Base-by-base conservation (phyloP, 2,113 vertebrate genomes). In the Anseranas semipalmata region DNA sequence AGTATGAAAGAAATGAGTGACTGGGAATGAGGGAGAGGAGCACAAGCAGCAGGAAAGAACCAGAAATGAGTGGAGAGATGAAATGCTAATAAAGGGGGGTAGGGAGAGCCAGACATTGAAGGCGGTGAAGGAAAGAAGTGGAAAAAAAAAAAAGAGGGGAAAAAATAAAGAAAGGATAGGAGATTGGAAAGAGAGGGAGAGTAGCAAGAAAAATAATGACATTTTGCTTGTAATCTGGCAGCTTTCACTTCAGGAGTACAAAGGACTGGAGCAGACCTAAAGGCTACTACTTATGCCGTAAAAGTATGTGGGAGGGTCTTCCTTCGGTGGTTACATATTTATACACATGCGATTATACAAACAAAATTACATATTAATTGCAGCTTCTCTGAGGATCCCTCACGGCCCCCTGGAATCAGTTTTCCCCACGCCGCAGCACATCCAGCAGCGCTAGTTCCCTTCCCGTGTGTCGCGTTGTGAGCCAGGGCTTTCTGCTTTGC, bases 1-100 rank as follows among this genome's bases (percentile, higher is more conserved):
- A 35, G 7, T 55, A 58, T 93, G 96, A 97, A 97, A 70, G 88
- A 96, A 95, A 62, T 73, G 80, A 95, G 60, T 85, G 87, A 95
- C 76, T 93, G 74, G 67, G 39, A 86, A 78, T 11, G 66, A 80
- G 70, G 45, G 32, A 92, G 89, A 90, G 92, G 75, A 92, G 86
- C 76, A 93, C 39, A 62, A 90, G 72, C 52, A 67, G 59, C 67
- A 84, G 78, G 75, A 77, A 90, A 87, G 75, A 71, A 95, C 53
- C 28, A 78, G 75, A 63, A 77, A 72, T 17, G 39, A 84, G 48
- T 30, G 55, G 48, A 87, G 62, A 74, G 52, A 63, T 1, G 2
- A 91, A 95, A 92, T 89, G 50, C 37, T 87, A 82, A 76, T 68
- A 32, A 62, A 25, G 53, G 52, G 46, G 53, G 37, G 21, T 58